Evolutionary conservation across 2,797 vertebrate genomes (phyloP).

Genomic region (Gymnoscopelus microlampas): DNA sequence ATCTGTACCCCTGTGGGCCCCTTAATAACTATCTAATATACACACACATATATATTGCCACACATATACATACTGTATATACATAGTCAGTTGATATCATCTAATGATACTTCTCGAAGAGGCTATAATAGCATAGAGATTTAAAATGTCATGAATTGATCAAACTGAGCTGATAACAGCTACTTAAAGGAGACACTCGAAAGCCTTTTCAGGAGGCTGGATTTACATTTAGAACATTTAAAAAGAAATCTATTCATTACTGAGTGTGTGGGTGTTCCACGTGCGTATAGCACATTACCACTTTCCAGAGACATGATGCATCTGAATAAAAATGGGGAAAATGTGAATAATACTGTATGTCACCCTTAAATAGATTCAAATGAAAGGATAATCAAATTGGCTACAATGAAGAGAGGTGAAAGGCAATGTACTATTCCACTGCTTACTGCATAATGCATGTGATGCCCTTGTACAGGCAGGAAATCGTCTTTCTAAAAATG

Average conservation of each 20-base stretch:
- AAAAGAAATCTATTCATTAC: too few species aligned
- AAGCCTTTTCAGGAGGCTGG: too few species aligned
- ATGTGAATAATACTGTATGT: neutral
- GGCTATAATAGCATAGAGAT: too few species aligned
- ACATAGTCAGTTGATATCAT: too few species aligned
- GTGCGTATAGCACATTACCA: neutral
- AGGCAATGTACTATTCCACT: slow-evolving; percentile 44
- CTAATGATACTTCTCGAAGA: too few species aligned
- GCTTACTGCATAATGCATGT: slow-evolving; percentile 67
- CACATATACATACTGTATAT: too few species aligned
- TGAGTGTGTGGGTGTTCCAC: neutral
- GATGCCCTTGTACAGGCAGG: slow-evolving; percentile 46
- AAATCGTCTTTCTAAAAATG: slow-evolving; percentile 73
- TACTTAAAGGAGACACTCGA: too few species aligned
- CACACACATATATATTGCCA: slow-evolving; percentile 17
- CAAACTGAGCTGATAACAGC: too few species aligned
- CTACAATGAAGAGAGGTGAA: slow-evolving; percentile 54
- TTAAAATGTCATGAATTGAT: too few species aligned
- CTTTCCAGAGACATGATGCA: neutral
- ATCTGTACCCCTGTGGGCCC: slow-evolving; percentile 45
- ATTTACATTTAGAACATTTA: too few species aligned
- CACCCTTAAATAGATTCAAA: slow-evolving; percentile 42
- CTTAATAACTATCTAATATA: slow-evolving; percentile 11
- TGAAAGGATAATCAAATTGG: slow-evolving; percentile 41
- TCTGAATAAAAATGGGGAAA: slow-evolving; percentile 9